phyloP scores from a whole-genome alignment of 2,797 vertebrate genomes.

The Phaenicophaeus curvirostris region DNA sequence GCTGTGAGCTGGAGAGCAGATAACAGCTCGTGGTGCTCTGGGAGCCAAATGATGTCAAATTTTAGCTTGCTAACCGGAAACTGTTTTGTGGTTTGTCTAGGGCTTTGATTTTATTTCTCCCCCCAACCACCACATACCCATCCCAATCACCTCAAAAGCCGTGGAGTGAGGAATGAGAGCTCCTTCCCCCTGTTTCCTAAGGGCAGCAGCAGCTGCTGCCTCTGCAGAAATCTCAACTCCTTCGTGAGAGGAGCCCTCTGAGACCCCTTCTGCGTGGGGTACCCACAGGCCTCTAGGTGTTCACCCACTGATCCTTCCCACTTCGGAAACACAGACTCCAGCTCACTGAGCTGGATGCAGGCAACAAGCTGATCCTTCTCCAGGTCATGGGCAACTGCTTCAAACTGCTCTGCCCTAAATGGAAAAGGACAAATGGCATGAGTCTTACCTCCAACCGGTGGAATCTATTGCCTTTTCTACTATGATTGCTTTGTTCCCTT shows the following conservation, averaged over 20 bases:
- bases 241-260: not conserved
- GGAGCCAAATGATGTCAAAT: not conserved
- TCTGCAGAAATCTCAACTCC: not conserved
- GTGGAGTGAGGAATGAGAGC: not conserved
- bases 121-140: too few relatives aligned
- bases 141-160: not conserved
- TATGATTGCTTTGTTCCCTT: not conserved
- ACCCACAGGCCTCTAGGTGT: not conserved
- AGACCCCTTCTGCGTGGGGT: not conserved
- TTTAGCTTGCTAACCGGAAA: not conserved
- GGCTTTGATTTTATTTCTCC: not conserved
- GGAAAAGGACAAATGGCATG: not conserved
- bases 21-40: not conserved
- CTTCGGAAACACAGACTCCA: not conserved
- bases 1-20: not conserved
- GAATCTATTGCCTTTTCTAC: not conserved
- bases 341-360: accelerated
- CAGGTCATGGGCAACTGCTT: not conserved
- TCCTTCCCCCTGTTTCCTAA: not conserved
- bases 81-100: not conserved
- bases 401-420: not conserved
- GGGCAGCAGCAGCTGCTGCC: not conserved
- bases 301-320: not conserved
- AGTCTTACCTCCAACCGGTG: not conserved
- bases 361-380: not conserved